A percentile compares a stretch with the other conserved stretches of the same genome.
phyloP scores from a whole-genome alignment of 1,140 invertebrate genomes.

The Zaprionus ghesquierei region DNA sequence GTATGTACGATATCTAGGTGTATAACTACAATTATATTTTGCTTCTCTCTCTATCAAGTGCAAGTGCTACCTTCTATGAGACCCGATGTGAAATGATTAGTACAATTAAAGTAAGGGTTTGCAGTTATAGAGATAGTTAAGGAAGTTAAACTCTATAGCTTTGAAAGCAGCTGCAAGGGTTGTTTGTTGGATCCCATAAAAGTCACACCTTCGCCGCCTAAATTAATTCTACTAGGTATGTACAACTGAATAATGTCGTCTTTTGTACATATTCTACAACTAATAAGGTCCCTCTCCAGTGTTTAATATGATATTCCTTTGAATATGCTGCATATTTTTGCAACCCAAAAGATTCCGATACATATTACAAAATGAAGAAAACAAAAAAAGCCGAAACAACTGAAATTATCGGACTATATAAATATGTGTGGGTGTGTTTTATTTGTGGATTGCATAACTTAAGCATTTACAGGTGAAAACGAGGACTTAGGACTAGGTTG shows the following conservation, averaged over 20 bases:
- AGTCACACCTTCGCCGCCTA: background rate
- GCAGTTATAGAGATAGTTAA: background rate
- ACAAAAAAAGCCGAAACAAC: constrained; percentile 25
- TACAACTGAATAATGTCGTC: constrained; percentile 39
- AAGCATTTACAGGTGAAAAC: constrained; percentile 32
- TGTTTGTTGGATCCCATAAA: background rate
- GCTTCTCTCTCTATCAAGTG: constrained; percentile 1
- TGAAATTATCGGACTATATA: constrained; percentile 19
- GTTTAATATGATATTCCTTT: constrained; percentile 34
- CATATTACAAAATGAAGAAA: constrained; percentile 49
- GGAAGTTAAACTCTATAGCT: background rate
- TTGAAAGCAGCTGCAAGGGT: background rate
- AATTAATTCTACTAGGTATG: constrained; percentile 36
- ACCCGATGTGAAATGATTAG: background rate
- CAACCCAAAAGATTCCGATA: constrained; percentile 19
- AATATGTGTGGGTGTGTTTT: constrained; percentile 52
- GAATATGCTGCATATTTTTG: constrained; percentile 14
- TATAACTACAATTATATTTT: constrained; percentile 32
- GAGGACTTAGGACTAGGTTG: constrained; percentile 32
- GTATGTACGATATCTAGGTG: constrained; percentile 22
- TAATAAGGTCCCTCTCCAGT: constrained; percentile 81
- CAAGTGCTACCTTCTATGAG: background rate
- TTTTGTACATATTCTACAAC: constrained; percentile 61
- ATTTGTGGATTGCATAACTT: constrained; percentile 31
- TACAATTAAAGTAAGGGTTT: background rate